Conservation (phyloP, 1,140 invertebrate species). For the Drosophila pseudoananassae region DNA sequence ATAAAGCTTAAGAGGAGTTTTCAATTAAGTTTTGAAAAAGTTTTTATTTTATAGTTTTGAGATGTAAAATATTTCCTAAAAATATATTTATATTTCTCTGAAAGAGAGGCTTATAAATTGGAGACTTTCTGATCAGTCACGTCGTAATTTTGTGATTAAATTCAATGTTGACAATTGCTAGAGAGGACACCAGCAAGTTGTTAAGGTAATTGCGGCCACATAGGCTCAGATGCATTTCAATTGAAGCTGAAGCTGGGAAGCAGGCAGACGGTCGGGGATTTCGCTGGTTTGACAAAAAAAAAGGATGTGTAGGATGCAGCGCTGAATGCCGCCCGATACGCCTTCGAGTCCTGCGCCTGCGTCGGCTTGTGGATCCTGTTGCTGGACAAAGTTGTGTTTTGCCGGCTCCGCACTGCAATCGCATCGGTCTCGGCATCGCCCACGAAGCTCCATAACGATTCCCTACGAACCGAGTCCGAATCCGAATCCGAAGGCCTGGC, state of each 20-base stretch:
- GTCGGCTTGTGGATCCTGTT: constrained; percentile 71
- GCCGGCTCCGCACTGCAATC: constrained; percentile 45
- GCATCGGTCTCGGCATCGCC: background rate
- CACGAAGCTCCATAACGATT: constrained; percentile 25
- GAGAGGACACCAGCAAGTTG: constrained; percentile 48
- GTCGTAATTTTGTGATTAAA: constrained; percentile 71
- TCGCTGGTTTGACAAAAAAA: constrained; percentile 10
- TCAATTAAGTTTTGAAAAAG: background rate
- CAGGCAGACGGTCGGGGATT: background rate
- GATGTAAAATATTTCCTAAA: constrained; percentile 30
- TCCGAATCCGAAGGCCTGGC: constrained; percentile 36
- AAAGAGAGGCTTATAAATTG: background rate
- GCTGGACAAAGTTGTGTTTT: constrained; percentile 29
- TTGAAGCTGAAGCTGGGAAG: constrained; percentile 27
- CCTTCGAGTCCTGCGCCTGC: constrained; percentile 60
- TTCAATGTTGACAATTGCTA: constrained; percentile 68
- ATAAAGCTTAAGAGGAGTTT: constrained; percentile 10
- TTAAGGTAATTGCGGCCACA: constrained; percentile 68
- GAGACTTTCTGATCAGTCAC: constrained; percentile 30
- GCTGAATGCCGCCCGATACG: constrained; percentile 50
- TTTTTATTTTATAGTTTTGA: constrained; percentile 23
- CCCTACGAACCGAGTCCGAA: constrained; percentile 26
- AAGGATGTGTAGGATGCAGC: constrained; percentile 33
- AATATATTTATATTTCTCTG: constrained; percentile 18
- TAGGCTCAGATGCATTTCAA: constrained; percentile 73